Conservation (phyloP, 2,113 vertebrate species). For the Clinocottus analis region DNA sequence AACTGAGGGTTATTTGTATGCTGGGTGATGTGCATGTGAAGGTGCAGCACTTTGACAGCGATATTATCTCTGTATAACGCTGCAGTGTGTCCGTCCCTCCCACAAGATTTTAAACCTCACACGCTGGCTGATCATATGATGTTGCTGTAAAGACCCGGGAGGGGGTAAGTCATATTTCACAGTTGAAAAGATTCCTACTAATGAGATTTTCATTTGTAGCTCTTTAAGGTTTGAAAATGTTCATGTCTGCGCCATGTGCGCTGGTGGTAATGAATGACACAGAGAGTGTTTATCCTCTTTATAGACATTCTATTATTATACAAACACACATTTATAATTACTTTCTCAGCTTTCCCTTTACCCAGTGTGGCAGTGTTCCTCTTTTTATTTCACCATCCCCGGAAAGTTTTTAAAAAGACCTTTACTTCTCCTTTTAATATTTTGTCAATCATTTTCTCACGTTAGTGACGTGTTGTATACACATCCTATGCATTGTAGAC, state of each 20-base stretch:
- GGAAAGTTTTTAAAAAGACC: neutral
- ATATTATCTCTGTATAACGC: slow-evolving; percentile 31
- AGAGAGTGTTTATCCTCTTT: neutral
- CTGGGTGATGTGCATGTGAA: slow-evolving; percentile 30
- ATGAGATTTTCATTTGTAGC: slow-evolving; percentile 9
- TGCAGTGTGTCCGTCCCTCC: slow-evolving; percentile 34
- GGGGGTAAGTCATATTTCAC: slow-evolving; percentile 72
- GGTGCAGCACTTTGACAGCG: slow-evolving; percentile 29
- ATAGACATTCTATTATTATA: neutral
- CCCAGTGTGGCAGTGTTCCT: slow-evolving; percentile 2
- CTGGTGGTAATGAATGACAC: neutral
- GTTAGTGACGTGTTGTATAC: slow-evolving; percentile 1
- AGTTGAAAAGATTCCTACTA: slow-evolving; percentile 24
- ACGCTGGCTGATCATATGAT: slow-evolving; percentile 71
- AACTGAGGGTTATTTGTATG: slow-evolving; percentile 45
- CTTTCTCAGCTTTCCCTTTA: slow-evolving; percentile 35
- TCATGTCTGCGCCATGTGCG: neutral
- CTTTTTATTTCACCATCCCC: slow-evolving; percentile 27
- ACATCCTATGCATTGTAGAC: slow-evolving; percentile 19
- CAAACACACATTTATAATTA: neutral
- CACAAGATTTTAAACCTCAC: slow-evolving; percentile 56
- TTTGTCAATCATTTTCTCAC: neutral
- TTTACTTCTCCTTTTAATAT: slow-evolving; percentile 46
- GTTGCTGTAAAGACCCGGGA: slow-evolving; percentile 54
- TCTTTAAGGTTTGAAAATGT: slow-evolving; percentile 12